Evolutionary conservation across 2,113 vertebrate species (phyloP).

Genomic region (Rhea pennata): DNA sequence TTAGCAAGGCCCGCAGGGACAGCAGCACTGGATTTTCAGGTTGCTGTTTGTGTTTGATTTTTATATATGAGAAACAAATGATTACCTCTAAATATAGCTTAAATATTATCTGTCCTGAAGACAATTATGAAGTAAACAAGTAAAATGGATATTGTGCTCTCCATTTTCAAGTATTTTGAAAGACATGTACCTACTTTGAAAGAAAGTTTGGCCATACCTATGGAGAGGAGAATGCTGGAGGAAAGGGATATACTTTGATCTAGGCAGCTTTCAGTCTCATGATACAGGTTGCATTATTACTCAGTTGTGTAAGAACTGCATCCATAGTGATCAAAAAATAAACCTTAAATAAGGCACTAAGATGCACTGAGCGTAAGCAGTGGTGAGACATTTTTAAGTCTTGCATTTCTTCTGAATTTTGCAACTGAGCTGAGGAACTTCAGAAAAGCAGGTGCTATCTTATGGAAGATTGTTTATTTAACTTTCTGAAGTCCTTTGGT

Average conservation of each 20-base stretch:
- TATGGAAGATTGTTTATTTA: not conserved
- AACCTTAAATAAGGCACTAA: not conserved
- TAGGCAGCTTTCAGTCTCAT: not conserved
- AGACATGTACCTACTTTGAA: not conserved
- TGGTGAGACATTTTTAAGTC: not conserved
- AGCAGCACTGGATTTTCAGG: not conserved
- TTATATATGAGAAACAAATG: not conserved
- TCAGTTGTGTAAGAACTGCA: not conserved
- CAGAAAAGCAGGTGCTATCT: not conserved
- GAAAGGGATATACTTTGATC: not conserved
- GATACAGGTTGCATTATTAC: accelerated
- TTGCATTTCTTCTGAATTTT: not conserved
- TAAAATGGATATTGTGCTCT: not conserved
- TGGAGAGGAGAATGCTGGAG: not conserved
- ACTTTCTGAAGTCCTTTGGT: constrained; percentile 1
- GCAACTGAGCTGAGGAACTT: not conserved
- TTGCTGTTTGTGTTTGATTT: not conserved
- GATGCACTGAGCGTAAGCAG: not conserved
- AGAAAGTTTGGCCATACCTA: accelerated
- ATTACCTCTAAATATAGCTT: not conserved
- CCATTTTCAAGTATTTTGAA: not conserved
- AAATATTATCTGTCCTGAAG: too few species aligned
- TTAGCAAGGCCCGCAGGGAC: not conserved
- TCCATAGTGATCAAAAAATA: not conserved
- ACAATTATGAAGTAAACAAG: not conserved